These are phyloP conservation scores for Hormaphis cornu DNA, from an alignment of 1,140 invertebrate genomes.

Conservation along the genomic window DNA sequence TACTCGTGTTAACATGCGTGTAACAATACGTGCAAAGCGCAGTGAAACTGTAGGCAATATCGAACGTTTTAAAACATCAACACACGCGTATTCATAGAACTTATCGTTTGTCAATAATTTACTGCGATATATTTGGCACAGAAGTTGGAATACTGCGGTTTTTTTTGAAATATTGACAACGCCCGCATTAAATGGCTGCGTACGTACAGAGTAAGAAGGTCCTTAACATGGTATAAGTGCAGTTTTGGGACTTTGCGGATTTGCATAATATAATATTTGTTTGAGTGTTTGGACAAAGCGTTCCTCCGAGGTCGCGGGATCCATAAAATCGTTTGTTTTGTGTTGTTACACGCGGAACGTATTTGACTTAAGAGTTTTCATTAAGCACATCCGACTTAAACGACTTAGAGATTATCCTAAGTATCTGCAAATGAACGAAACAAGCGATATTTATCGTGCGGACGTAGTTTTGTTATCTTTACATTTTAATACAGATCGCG, in stretches of 20 bases:
- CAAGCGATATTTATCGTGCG: neutral
- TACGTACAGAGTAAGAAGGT: too few species aligned
- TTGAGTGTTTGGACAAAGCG: neutral
- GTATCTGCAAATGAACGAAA: neutral
- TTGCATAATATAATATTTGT: conserved; percentile 24
- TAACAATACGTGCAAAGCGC: too few species aligned
- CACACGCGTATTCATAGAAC: too few species aligned
- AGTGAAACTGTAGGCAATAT: too few species aligned
- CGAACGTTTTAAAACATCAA: too few species aligned
- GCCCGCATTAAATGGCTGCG: too few species aligned
- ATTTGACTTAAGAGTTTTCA: conserved; percentile 5
- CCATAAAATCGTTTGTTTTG: conserved; percentile 3
- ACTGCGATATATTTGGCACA: too few species aligned
- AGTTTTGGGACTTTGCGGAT: neutral
- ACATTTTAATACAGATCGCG: neutral
- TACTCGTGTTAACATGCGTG: too few species aligned
- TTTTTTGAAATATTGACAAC: too few species aligned
- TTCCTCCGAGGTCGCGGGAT: neutral
- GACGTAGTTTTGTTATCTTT: neutral
- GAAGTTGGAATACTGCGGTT: too few species aligned
- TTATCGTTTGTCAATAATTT: too few species aligned
- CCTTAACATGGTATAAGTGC: neutral
- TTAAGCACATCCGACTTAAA: neutral
- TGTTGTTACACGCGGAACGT: neutral
- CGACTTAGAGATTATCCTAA: neutral